Base-by-base conservation (phyloP, 2,888 invertebrate genomes). In the Copidosoma aretas region DNA sequence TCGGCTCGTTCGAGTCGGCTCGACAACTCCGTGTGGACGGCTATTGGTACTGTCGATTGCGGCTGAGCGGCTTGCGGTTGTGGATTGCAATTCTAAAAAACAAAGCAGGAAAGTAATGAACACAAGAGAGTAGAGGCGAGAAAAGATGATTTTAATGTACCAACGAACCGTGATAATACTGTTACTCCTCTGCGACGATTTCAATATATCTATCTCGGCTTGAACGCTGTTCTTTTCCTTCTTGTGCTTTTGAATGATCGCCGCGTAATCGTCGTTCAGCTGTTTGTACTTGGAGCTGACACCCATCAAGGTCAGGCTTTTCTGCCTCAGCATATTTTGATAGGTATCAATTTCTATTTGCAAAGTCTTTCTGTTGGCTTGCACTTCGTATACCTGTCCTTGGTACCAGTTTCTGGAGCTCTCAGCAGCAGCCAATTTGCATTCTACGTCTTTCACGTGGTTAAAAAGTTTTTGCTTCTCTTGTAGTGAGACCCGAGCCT, bases 361-460 rank as follows among this genome's bases (percentile, higher is more conserved):
- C 5, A 80, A 70, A 14, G 76, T 71, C 66, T 77, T 79, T 41
- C 75, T 77, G 41, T 64, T 74, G 3, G 79, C 80, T 69, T 80
- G 77, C 1, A 75, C 69, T 39, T 75, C 76, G 41, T 81, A 76
- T 24, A 80, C 64, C 56, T 80, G 79, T 10, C 75, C 71, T 51
- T 77, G 77, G 71, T 81, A 81, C 81, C 81, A 81, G 64, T 78
- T 79, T 0, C 75, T 71, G 4, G 79, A 79, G 32, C 75, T 72
- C 46, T 81, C 78, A 0, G 75, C 72, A 1, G 74, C 64, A 1
- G 69, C 60, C 19, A 78, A 65, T 21, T 72, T 75, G 70, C 68
- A 75, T n/a, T 73, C 75, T 0, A 72, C 69, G 52, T 79, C 80
- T 46, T 76, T 77, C 8, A 77, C 19, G 10, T 66, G 71, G 54